phyloP scores from a whole-genome alignment of 2,888 invertebrate genomes.

The Ptilodon capucinus region DNA sequence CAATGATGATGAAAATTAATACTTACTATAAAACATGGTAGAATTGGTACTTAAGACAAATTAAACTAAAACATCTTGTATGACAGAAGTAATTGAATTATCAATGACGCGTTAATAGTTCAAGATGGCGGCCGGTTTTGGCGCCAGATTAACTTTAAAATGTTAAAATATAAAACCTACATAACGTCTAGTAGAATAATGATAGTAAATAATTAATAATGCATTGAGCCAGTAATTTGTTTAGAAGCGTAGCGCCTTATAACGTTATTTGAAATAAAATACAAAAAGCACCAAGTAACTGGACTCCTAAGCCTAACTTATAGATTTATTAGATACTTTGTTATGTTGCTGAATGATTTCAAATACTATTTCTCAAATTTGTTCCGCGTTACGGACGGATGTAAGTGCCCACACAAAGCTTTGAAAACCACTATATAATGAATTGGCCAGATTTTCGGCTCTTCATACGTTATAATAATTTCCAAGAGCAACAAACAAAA shows the following conservation, averaged over 20 bases:
- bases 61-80: conserved; percentile 7
- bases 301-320: conserved; percentile 48
- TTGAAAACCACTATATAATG: background rate
- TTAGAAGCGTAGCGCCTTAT: conserved; percentile 55
- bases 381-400: too few relatives aligned
- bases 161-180: conserved; percentile 34
- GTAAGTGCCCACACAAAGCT: conserved; percentile 5
- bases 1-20: conserved; percentile 28
- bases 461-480: too few relatives aligned
- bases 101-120: conserved; percentile 19
- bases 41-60: conserved; percentile 12
- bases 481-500: background rate
- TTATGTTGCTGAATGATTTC: conserved; percentile 14
- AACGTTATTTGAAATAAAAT: conserved; percentile 42
- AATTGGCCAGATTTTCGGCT: too few relatives aligned
- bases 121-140: conserved; percentile 25
- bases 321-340: background rate
- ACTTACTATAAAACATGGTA: conserved; percentile 18
- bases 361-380: too few relatives aligned
- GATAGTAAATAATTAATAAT: conserved; percentile 47
- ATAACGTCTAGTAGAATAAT: conserved; percentile 27
- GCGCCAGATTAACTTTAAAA: conserved; percentile 25
- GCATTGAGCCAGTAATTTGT: conserved; percentile 67
- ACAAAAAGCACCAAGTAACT: conserved; percentile 60
- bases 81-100: conserved; percentile 11